Percentiles rank a stretch among this genome's conserved stretches.
Conservation (phyloP, 2,888 invertebrate species). For the Athalia circularis region DNA sequence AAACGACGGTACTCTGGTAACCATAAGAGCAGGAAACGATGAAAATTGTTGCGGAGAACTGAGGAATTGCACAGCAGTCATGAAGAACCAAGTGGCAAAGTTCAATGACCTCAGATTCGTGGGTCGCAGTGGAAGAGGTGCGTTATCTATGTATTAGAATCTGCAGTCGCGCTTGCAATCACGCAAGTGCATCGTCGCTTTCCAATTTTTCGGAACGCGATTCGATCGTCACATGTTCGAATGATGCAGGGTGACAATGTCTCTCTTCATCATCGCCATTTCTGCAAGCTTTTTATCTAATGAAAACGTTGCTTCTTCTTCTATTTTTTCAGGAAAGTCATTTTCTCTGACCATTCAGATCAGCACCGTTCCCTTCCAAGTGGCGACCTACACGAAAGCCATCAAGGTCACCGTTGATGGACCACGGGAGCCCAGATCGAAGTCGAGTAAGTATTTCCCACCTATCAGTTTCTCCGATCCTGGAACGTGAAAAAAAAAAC, state of each 20-base stretch:
- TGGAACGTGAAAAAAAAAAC: neutral
- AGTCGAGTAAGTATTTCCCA: conserved; percentile 89
- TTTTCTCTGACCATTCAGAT: conserved; percentile 97
- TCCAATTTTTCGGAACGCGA: neutral
- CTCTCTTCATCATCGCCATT: neutral
- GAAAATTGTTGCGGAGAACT: conserved; percentile 98
- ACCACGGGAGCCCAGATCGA: conserved; percentile 97
- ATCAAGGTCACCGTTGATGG: conserved; percentile 99
- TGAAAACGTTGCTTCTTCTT: conserved; percentile 7
- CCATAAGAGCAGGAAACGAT: conserved; percentile 97
- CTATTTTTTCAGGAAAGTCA: conserved; percentile 82
- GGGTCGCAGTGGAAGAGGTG: conserved; percentile 96
- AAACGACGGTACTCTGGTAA: conserved; percentile 94
- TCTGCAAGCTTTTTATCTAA: neutral
- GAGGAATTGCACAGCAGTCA: conserved; percentile 93
- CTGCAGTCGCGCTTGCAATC: too few species aligned
- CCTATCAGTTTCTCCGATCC: neutral
- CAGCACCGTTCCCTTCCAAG: conserved; percentile 86
- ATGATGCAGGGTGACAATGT: neutral
- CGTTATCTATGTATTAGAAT: conserved; percentile 53
- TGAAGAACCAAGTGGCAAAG: conserved; percentile 99
- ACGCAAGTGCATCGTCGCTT: too few species aligned
- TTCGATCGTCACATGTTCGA: neutral
- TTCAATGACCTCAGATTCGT: conserved; percentile 99
- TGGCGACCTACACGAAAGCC: conserved; percentile 95